Conservation (phyloP, 2,888 invertebrate species). For the Monochamus alternatus region DNA sequence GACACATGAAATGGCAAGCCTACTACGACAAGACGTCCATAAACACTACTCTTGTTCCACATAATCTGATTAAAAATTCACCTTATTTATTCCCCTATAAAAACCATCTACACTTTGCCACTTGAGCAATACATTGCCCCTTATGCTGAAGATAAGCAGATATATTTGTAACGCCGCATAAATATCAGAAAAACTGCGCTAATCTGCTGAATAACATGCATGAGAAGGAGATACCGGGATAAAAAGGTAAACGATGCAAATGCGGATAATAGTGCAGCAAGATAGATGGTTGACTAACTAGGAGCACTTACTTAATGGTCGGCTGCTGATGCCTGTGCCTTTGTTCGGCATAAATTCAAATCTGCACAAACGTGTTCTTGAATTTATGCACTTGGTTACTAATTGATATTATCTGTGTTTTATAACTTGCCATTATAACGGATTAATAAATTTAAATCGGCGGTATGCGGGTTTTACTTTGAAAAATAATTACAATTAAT, state of each 20-base stretch:
- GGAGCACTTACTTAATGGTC: neutral
- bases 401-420: too few relatives aligned
- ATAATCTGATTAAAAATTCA: conserved; percentile 55
- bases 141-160: conserved; percentile 28
- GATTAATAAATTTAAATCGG: too few relatives aligned
- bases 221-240: conserved; percentile 23
- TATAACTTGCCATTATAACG: too few relatives aligned
- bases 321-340: neutral
- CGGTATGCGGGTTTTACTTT: too few relatives aligned
- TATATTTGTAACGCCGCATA: conserved; percentile 35
- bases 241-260: conserved; percentile 21
- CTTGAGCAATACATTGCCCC: conserved; percentile 43
- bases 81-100: conserved; percentile 51
- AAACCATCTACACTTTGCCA: conserved; percentile 51
- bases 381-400: too few relatives aligned
- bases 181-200: conserved; percentile 34
- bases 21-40: conserved; percentile 55
- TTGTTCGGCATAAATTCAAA: neutral
- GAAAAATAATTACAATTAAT: too few relatives aligned
- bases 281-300: conserved; percentile 10
- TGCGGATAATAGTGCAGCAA: conserved; percentile 12
- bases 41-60: conserved; percentile 54
- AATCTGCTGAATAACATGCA: conserved; percentile 28
- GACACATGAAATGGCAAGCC: conserved; percentile 56
- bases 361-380: neutral